These are phyloP conservation scores for Turnix velox DNA, from an alignment of 2,113 vertebrate species.

Conservation along the genomic window DNA sequence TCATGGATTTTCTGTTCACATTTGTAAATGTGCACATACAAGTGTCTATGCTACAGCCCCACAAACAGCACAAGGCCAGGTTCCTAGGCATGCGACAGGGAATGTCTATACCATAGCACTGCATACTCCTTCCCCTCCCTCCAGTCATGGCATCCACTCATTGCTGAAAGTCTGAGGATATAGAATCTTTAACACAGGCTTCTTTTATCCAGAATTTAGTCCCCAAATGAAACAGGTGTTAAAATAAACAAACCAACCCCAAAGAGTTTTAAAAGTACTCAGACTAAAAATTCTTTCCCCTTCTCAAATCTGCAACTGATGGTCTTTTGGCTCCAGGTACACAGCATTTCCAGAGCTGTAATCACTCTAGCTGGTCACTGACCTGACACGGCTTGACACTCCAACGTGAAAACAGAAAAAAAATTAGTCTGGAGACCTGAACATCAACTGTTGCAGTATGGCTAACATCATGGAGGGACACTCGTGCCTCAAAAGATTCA, in stretches of 20 bases:
- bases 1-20: fast-evolving
- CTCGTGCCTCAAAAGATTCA: neutral
- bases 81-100: neutral
- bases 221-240: constrained; percentile 60
- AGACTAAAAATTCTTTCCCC: constrained; percentile 48
- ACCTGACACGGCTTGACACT: neutral
- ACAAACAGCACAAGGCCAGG: fast-evolving
- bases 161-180: neutral
- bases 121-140: neutral
- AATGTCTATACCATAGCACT: neutral
- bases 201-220: constrained; percentile 39
- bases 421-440: neutral
- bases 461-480: neutral
- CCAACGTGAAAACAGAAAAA: neutral
- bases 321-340: constrained; percentile 1
- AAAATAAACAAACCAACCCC: constrained; percentile 59
- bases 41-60: neutral
- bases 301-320: constrained; percentile 37
- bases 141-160: neutral
- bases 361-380: neutral
- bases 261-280: constrained; percentile 45
- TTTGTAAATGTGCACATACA: neutral
- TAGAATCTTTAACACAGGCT: constrained; percentile 27
- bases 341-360: neutral
- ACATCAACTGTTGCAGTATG: neutral